Evolutionary conservation across 2,888 invertebrate species (phyloP).

Genomic region (Leptothorax acervorum): DNA sequence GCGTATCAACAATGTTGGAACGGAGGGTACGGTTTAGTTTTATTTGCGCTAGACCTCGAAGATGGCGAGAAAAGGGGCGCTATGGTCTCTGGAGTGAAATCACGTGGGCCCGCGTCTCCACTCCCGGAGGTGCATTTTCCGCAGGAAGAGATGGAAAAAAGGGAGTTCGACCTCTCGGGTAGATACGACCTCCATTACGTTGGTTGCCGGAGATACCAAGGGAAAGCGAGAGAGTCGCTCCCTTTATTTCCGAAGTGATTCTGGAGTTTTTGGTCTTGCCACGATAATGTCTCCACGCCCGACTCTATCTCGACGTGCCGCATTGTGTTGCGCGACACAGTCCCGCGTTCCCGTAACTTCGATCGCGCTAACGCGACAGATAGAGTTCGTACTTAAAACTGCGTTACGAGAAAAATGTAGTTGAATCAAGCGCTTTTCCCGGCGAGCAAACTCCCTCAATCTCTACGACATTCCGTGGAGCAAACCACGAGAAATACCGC

Average conservation of each 20-base stretch:
- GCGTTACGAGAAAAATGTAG: constrained; percentile 44
- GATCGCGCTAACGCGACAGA: constrained; percentile 44
- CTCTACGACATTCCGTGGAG: constrained; percentile 23
- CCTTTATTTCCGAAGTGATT: constrained; percentile 42
- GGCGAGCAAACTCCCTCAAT: constrained; percentile 20
- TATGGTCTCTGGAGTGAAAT: constrained; percentile 47
- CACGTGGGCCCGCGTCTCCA: constrained; percentile 11
- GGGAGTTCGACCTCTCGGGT: constrained; percentile 19
- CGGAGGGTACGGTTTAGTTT: constrained; percentile 20
- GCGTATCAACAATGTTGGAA: constrained; percentile 1
- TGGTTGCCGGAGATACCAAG: constrained; percentile 19
- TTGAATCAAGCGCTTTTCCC: constrained; percentile 42
- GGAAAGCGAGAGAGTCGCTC: constrained; percentile 22
- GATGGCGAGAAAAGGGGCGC: constrained; percentile 29
- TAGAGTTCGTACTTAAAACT: constrained; percentile 44
- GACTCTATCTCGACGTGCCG: constrained; percentile 30
- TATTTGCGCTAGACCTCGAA: constrained; percentile 26
- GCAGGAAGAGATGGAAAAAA: constrained; percentile 34
- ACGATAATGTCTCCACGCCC: constrained; percentile 31
- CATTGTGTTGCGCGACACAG: constrained; percentile 23
- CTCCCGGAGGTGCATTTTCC: constrained; percentile 52
- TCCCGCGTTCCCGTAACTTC: constrained; percentile 16
- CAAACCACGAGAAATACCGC: constrained; percentile 27
- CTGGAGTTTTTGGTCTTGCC: constrained; percentile 31
- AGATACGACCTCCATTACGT: constrained; percentile 36